Conservation (phyloP, 2,797 vertebrate species). For the Monodelphis domestica region DNA sequence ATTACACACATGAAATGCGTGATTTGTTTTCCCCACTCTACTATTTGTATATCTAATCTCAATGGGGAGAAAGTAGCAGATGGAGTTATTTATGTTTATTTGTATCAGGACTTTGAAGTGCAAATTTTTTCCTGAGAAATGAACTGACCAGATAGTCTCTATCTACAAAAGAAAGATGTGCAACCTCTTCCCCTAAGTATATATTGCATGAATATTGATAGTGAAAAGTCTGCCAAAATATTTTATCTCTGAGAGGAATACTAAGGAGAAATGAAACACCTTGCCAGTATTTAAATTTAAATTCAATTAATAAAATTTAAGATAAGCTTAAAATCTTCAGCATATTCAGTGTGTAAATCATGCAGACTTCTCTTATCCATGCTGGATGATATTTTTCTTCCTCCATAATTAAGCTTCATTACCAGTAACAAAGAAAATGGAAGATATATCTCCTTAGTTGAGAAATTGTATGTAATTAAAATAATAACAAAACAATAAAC, state of each 20-base stretch:
- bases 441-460: constrained; percentile 24
- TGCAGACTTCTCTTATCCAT: constrained; percentile 30
- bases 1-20: constrained; percentile 62
- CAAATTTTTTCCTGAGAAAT: constrained; percentile 89
- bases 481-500: constrained; percentile 26
- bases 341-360: constrained; percentile 56
- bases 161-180: constrained; percentile 53
- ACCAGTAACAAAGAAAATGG: constrained; percentile 38
- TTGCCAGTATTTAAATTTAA: constrained; percentile 59
- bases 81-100: constrained; percentile 88
- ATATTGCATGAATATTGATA: too few relatives aligned
- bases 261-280: constrained; percentile 54
- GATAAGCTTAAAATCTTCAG: constrained; percentile 44
- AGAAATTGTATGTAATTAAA: constrained; percentile 31
- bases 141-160: constrained; percentile 81
- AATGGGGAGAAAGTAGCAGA: constrained; percentile 84
- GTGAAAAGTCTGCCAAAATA: too few relatives aligned
- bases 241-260: constrained; percentile 18
- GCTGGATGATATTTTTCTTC: constrained; percentile 37
- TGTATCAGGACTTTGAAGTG: constrained; percentile 89
- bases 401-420: constrained; percentile 52
- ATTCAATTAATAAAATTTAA: constrained; percentile 58
- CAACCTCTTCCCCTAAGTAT: neutral
- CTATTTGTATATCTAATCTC: constrained; percentile 71
- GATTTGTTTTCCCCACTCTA: constrained; percentile 51